Evolutionary conservation across 2,888 invertebrate species (phyloP), one percentile per base, ranked within the genome.

Genomic region (Polyploca ridens): DNA sequence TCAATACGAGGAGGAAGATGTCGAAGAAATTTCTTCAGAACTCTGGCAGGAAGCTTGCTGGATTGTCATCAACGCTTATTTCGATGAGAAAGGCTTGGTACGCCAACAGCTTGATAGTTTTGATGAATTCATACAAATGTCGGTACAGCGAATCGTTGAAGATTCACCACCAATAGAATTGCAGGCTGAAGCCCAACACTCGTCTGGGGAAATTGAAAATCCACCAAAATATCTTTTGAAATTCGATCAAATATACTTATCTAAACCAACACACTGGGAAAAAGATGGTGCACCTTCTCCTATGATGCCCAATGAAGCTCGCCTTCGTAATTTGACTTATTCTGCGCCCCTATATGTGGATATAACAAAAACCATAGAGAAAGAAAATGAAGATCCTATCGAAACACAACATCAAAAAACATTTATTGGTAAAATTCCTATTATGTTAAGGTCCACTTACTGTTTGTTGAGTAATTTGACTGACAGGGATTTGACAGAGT

Each of bases 1-100:
- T 71, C 93, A 93, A 68, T 97, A 95, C 88, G 98, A 98, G 73
- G 98, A 98, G 83, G 97, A 98, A 82, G 98, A 98, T 86, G 96
- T 96, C 13, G 99, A 98, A 89, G 99, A 99, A 93, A 99, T 99
- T 82, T 98, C 99, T 44, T 97, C 99, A 7, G 99, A 99, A 87
- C 94, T 99, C 72, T 99, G 99, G 99, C 99, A 99, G 91, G 99
- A 99, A 95, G 99, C 99, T 59, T 99, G 99, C 84, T 99, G 99
- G 99, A 99, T 99, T 84, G 99, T 99, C 69, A 99, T 99, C 85
- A 99, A 99, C 87, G 99, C 99, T 0, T 99, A 99, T 91, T 99
- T 99, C 86, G 99, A 99, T 87, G 99, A 99, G 89, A 99, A 99
- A 91, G 99, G 99, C 89, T 95, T 99, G 72, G 99, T 99, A 58